A percentile compares a stretch with the other conserved stretches of the same genome.
These are phyloP conservation scores for Gymnoscelis rufifasciata DNA, from an alignment of 2,888 invertebrate species.

Conservation along the genomic window DNA sequence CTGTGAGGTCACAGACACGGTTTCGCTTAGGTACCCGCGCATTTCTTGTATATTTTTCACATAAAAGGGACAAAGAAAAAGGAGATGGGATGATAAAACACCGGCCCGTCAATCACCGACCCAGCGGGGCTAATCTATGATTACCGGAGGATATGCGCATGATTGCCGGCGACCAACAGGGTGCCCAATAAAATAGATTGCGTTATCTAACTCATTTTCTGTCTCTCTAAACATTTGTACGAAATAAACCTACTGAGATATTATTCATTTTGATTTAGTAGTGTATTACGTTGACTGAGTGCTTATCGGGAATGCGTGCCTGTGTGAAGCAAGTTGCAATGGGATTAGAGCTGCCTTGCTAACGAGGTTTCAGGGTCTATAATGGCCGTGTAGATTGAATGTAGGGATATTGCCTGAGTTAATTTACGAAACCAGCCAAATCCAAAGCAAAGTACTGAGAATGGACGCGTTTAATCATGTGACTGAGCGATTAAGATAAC, in stretches of 20 bases:
- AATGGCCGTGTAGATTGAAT: background rate
- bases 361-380: constrained; percentile 8
- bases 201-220: constrained; percentile 11
- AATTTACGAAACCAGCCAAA: too few species aligned
- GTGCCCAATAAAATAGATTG: constrained; percentile 5
- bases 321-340: constrained; percentile 3
- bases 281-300: background rate
- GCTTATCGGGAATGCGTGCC: background rate
- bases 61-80: background rate
- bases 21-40: too few species aligned
- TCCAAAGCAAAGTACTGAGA: too few species aligned
- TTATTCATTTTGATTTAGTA: background rate
- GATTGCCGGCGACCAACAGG: constrained; percentile 2
- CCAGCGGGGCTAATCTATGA: constrained; percentile 5
- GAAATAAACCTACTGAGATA: constrained; percentile 1
- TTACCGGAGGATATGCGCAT: constrained; percentile 8
- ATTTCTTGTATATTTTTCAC: too few species aligned
- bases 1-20: too few species aligned
- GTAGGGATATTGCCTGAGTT: background rate
- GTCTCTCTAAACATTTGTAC: constrained; percentile 6
- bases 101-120: background rate
- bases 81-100: background rate
- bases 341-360: constrained; percentile 15
- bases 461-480: too few species aligned
- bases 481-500: background rate